These are phyloP conservation scores for Zapus hudsonius DNA, from an alignment of 2,113 vertebrate species.

Conservation along the genomic window DNA sequence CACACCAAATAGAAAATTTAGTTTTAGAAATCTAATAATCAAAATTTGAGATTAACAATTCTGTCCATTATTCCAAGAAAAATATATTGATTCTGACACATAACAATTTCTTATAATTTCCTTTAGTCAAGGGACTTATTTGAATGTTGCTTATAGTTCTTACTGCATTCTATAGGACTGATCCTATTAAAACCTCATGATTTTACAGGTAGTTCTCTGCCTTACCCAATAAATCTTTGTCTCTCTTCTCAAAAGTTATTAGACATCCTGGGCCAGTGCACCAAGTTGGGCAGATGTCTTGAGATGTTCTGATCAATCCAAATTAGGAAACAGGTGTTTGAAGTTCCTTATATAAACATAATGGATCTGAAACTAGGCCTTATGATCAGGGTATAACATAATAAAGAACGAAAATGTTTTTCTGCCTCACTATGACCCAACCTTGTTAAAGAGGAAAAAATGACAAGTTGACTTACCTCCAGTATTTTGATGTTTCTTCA, in stretches of 20 bases:
- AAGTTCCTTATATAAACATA: slow-evolving; percentile 65
- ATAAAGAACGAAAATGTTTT: slow-evolving; percentile 44
- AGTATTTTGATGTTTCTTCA: slow-evolving; percentile 11
- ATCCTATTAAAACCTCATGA: slow-evolving; percentile 67
- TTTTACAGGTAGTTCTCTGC: slow-evolving; percentile 78
- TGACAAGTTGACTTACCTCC: not conserved
- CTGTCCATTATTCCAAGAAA: slow-evolving; percentile 33
- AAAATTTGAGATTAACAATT: not conserved
- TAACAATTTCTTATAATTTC: slow-evolving; percentile 44
- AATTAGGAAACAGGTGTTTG: slow-evolving; percentile 74
- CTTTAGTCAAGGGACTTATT: slow-evolving; percentile 55
- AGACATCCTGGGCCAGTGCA: slow-evolving; percentile 74
- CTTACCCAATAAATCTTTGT: slow-evolving; percentile 74
- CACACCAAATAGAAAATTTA: not conserved
- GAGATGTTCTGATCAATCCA: slow-evolving; percentile 74
- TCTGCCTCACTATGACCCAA: not conserved
- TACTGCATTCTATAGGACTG: slow-evolving; percentile 34
- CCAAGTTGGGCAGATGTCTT: slow-evolving; percentile 82
- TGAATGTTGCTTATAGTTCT: slow-evolving; percentile 34
- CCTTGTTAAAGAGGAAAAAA: not conserved
- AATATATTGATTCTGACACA: slow-evolving; percentile 47
- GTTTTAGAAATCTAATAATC: slow-evolving; percentile 14
- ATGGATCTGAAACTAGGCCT: slow-evolving; percentile 57
- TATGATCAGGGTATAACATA: slow-evolving; percentile 43
- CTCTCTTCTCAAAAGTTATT: slow-evolving; percentile 72